Evolutionary conservation across 2,797 vertebrate species (phyloP), one percentile per base, ranked within the genome.

Genomic region (Peromyscus attwateri): DNA sequence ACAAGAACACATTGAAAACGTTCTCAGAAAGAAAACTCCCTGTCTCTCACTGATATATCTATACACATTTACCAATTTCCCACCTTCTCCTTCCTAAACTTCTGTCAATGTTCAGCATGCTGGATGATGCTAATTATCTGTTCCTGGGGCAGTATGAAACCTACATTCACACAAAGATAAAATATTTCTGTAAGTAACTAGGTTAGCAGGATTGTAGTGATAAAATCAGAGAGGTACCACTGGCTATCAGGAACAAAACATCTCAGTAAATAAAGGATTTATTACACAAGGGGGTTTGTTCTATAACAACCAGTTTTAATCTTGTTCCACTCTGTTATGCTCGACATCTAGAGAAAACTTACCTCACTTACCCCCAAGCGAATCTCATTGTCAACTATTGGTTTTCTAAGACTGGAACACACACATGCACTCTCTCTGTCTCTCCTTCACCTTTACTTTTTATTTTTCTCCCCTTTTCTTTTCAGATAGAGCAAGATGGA

Each of bases 351-450:
- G 64, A 8, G 7, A 46, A 79, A 79, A 94, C 71, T 87, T 85
- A 80, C 87, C 40, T 90, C 5, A 34, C 62, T 27, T 87, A 80
- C 1, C 31, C 76, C 31, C 76, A 87, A 91, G 89, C 12, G 71
- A 71, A 91, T 34, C 12, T 94, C 57, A 64, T 34, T 92, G 94
- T 89, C 62, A 91, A 93, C 85, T 92, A 80, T 62, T 87, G 31
- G 1, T 90, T 95, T 96, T 75, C 40, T 31, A 57, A 80, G 79
- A 37, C 17, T 55, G 13, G 31, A 55, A 60, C 21, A 80, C 10
- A 23, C 17, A 21, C 43, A n/a, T 46, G 6, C 23, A 62, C 80
- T 60, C n/a, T 81, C 55, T 70, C 29, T 70, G 31, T 70, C 57
- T 60, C 57, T 60, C 57, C 19, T 23, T 60, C 57, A 82, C n/a